phyloP scores from a whole-genome alignment of 2,113 vertebrate genomes.

The Ondatra zibethicus region DNA sequence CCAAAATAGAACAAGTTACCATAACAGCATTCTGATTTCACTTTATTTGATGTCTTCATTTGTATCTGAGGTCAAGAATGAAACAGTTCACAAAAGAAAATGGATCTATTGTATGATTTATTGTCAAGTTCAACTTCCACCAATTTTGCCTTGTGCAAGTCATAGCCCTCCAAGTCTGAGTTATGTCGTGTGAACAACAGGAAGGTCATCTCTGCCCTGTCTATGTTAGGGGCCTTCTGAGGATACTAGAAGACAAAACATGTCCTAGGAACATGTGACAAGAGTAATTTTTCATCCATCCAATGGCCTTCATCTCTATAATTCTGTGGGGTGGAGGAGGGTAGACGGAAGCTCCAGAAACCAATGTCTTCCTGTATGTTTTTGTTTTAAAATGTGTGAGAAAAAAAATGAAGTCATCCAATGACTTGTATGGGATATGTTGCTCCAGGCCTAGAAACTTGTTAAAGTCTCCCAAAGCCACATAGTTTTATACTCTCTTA shows the following conservation, averaged over 20 bases:
- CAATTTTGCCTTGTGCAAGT: background rate
- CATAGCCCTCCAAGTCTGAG: background rate
- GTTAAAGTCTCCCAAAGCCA: background rate
- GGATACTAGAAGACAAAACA: background rate
- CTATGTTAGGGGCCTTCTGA: background rate
- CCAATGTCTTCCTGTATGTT: background rate
- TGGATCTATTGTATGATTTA: background rate
- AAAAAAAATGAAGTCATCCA: background rate
- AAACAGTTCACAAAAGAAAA: background rate
- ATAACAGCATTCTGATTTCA: background rate
- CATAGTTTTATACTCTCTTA: background rate
- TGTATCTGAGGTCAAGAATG: background rate
- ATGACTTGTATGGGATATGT: background rate
- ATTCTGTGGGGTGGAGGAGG: background rate
- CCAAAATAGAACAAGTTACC: background rate
- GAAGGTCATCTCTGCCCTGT: background rate
- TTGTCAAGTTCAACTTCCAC: background rate
- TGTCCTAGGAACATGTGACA: background rate
- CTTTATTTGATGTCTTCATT: background rate
- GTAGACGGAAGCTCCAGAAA: background rate
- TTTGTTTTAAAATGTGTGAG: conserved; percentile 10
- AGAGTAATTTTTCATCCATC: background rate
- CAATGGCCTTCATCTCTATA: background rate
- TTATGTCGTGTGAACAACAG: background rate
- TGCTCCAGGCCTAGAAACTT: background rate